These are phyloP conservation scores for Coelopa frigida DNA, from an alignment of 1,140 invertebrate genomes.

Conservation along the genomic window DNA sequence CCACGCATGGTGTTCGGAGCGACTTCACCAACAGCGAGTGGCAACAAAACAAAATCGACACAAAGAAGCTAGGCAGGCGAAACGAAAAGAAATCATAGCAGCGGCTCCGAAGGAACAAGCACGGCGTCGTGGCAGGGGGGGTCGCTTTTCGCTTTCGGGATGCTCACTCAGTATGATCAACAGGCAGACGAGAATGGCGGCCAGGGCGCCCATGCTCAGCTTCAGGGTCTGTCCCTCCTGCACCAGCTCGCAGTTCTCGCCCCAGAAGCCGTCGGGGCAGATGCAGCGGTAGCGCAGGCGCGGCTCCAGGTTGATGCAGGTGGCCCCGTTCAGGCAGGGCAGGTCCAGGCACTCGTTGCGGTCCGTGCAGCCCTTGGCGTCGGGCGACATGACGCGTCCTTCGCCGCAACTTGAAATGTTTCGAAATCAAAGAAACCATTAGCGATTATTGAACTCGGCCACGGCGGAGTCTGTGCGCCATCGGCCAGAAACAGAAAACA, in stretches of 20 bases:
- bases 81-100: too few relatives aligned
- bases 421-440: too few relatives aligned
- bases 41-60: not conserved
- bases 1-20: too few relatives aligned
- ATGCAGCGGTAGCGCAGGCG: slow-evolving; percentile 72
- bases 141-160: slow-evolving; percentile 14
- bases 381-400: slow-evolving; percentile 77
- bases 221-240: slow-evolving; percentile 88
- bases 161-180: slow-evolving; percentile 89
- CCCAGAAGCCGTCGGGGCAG: slow-evolving; percentile 87
- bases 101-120: too few relatives aligned
- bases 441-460: too few relatives aligned
- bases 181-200: slow-evolving; percentile 87
- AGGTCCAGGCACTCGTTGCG: slow-evolving; percentile 89
- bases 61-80: slow-evolving; percentile 20
- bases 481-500: too few relatives aligned
- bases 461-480: too few relatives aligned
- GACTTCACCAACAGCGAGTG: too few relatives aligned
- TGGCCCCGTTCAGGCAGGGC: slow-evolving; percentile 84
- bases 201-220: slow-evolving; percentile 86
- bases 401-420: slow-evolving; percentile 87
- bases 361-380: slow-evolving; percentile 86
- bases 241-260: slow-evolving; percentile 86
- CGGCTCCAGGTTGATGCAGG: slow-evolving; percentile 83
- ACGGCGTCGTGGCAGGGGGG: too few relatives aligned